Percentiles rank a stretch among this genome's conserved stretches.
Evolutionary conservation across 2,888 invertebrate species (phyloP).

Genomic region (Clitarchus hookeri): DNA sequence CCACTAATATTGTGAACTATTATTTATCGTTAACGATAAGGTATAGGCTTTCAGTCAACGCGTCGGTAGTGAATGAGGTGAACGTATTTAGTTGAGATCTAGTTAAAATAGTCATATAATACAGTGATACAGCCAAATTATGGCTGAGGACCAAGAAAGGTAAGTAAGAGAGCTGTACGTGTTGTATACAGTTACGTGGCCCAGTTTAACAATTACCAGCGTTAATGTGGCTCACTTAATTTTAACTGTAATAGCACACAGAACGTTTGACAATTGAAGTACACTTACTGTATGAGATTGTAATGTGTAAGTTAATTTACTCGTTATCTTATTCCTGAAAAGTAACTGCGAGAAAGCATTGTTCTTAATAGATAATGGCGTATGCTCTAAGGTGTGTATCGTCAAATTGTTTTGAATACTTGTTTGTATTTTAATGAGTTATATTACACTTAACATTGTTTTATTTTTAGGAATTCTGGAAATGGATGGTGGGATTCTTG

Average conservation of each 20-base stretch:
- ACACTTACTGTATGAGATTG: neutral
- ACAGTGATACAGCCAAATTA: neutral
- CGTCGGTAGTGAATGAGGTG: neutral
- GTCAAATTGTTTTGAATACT: neutral
- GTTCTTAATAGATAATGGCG: neutral
- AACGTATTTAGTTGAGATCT: neutral
- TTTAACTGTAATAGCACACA: neutral
- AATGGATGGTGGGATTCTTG: constrained; percentile 65
- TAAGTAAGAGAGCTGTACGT: neutral
- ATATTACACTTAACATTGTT: neutral
- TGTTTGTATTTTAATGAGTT: neutral
- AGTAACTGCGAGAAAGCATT: too few species aligned
- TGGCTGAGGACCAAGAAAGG: constrained; percentile 15
- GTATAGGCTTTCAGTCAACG: neutral
- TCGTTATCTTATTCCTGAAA: too few species aligned
- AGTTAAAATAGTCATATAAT: neutral
- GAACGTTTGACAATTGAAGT: neutral
- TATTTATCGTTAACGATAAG: neutral
- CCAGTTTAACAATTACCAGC: neutral
- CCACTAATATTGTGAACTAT: neutral
- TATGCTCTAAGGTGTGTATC: neutral
- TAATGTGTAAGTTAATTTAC: too few species aligned
- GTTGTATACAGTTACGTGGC: neutral
- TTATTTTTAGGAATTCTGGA: constrained; percentile 16
- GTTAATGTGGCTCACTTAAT: neutral